A percentile compares a stretch with the other conserved stretches of the same genome.
Conservation (phyloP, 2,888 invertebrate species). For the Hyppa rectilinea region DNA sequence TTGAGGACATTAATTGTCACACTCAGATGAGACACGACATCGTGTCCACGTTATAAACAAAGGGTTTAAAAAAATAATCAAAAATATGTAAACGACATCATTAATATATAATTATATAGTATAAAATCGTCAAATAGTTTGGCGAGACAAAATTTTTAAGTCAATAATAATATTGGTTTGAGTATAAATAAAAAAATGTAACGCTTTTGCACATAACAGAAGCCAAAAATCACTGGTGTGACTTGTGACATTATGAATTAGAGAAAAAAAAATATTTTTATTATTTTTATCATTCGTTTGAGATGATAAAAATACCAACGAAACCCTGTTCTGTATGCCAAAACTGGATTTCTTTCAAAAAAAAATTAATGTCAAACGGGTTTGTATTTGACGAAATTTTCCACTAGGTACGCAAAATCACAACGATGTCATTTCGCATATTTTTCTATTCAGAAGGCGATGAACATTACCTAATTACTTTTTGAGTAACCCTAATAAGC, state of each 20-base stretch:
- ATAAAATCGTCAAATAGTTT: too few species aligned
- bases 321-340: background rate
- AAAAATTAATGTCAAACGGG: slow-evolving; percentile 1
- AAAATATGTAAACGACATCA: too few species aligned
- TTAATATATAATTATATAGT: too few species aligned
- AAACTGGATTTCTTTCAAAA: slow-evolving; percentile 20
- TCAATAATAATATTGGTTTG: too few species aligned
- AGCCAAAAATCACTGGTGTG: background rate
- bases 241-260: background rate
- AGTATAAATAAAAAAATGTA: too few species aligned
- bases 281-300: too few species aligned
- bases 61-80: too few species aligned
- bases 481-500: background rate
- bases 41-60: too few species aligned
- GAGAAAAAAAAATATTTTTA: background rate
- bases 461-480: background rate
- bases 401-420: background rate
- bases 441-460: background rate
- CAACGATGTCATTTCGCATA: slow-evolving; percentile 7
- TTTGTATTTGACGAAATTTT: slow-evolving; percentile 30
- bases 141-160: too few species aligned
- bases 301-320: background rate
- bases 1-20: background rate
- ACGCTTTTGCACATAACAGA: background rate
- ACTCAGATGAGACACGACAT: too few species aligned